Base-by-base conservation (phyloP, 1,140 invertebrate species). In the Drosophila punjabiensis region DNA sequence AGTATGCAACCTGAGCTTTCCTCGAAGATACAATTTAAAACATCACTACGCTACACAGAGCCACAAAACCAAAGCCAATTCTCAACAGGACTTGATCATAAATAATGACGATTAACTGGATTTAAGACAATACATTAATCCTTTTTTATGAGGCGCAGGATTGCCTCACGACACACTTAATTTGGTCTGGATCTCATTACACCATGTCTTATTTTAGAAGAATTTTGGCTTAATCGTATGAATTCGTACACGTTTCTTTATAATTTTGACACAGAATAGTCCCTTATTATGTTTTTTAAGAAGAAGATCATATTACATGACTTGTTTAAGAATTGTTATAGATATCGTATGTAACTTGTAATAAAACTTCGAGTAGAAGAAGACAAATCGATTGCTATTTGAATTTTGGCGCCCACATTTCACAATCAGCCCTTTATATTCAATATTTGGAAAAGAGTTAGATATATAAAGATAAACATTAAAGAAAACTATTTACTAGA, bases 1-100 rank as follows among this genome's bases (percentile, higher is more conserved):
- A 7, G 28, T 67, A 10, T 82, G 80, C 43, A 33, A 61, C n/a
- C 2, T 61, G 11, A 52, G 35, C 13, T 82, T 82, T 24, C 39
- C 67, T 5, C 48, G 61, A 5, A 66, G 37, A 35, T n/a, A 16
- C 11, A 45, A 47, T 45, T 47, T 81, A 18, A 81, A 64, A n/a
- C n/a, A 30, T 6, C 80, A 82, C 13, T 76, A 28, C 13, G 20
- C 18, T 6, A 45, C 80, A 10, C 20, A 47, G 8, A 13, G 28
- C 5, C 80, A 82, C 24, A 24, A 67, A 18, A 77, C 52, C 14
- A 60, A 16, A 18, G 67, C 48, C 5, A 18, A 67, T n/a, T 5
- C 16, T 4, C 5, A 20, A 1, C 18, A 20, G 6, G 18, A 1
- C 9, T 2, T 24, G 1, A 56, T 39, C 9, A 7, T 6, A n/a